Base-by-base conservation (phyloP, 2,888 invertebrate genomes). In the Aleiodes leptofemur region DNA sequence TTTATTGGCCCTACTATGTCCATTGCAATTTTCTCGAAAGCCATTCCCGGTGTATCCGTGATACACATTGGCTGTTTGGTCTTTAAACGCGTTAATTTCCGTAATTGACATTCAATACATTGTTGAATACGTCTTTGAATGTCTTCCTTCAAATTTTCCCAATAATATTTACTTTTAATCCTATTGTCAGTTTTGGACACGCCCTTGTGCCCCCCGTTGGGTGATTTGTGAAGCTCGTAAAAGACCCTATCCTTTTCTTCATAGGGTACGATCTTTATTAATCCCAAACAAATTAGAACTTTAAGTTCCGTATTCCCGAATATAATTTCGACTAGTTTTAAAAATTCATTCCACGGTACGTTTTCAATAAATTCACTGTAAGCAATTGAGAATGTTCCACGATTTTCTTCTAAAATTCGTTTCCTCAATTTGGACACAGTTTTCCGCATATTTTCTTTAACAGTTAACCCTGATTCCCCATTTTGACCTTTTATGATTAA, bases 1-100 rank as follows among this genome's bases (percentile, higher is more conserved):
- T 76, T 74, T 4, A 81, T 38, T 0, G 78, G 79, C 0, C 80
- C 81, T 4, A 82, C 76, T 6, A 79, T 74, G 51, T 82, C 80
- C 23, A 80, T 51, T 0, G 78, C 64, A 8, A 76, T 64, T 64
- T 78, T 73, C 14, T 78, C 78, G 23, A 77, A 77, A 3, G 74
- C 77, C 1, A 14, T 50, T 3, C 66, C 50, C 4, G 74, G 72
- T 4, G 77, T 77, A 23, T 79, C 77, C 0, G 76, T 79, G 1
- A 77, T 76, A 3, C 64, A 4, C 77, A 77, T 73, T 0, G 77
- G 77, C 16, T 77, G 74, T 48, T 55, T 75, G 0, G 76, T 76
- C 55, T 69, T 76, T 4, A 74, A 38, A 4, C 74, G 64, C 5
- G 72, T 74, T 9, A 76, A 59, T 61, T 77, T 77, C 34, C 76